Evolutionary conservation across 2,113 vertebrate genomes (phyloP).

Genomic region (Ptilonorhynchus violaceus): DNA sequence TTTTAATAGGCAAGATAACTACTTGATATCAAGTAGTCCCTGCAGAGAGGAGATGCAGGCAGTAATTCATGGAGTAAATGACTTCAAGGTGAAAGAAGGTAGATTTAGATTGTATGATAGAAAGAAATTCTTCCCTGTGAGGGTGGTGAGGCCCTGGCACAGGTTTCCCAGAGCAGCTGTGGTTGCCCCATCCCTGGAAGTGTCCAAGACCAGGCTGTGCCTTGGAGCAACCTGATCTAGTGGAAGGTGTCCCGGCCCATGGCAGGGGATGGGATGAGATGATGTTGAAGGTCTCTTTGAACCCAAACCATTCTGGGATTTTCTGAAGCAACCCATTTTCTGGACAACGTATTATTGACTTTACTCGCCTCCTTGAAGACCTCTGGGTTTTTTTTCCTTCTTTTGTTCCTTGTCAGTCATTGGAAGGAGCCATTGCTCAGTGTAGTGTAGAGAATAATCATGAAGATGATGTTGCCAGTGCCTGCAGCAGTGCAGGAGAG

Average conservation of each 20-base stretch:
- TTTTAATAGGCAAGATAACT: not conserved
- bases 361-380: not conserved
- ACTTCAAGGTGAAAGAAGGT: not conserved
- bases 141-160: not conserved
- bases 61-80: not conserved
- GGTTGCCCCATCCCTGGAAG: not conserved
- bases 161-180: not conserved
- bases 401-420: not conserved
- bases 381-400: not conserved
- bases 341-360: not conserved
- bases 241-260: not conserved
- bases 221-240: not conserved
- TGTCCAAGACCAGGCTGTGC: not conserved
- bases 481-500: fast-evolving
- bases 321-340: not conserved
- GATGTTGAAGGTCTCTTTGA: not conserved
- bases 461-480: not conserved
- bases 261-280: not conserved
- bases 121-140: not conserved
- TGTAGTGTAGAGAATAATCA: not conserved
- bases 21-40: not conserved
- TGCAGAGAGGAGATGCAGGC: not conserved
- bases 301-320: not conserved
- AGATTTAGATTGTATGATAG: not conserved
- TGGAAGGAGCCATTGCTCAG: not conserved